A percentile compares a stretch with the other conserved stretches of the same genome.
Evolutionary conservation across 2,888 invertebrate species (phyloP).

Genomic region (Erannis defoliaria): DNA sequence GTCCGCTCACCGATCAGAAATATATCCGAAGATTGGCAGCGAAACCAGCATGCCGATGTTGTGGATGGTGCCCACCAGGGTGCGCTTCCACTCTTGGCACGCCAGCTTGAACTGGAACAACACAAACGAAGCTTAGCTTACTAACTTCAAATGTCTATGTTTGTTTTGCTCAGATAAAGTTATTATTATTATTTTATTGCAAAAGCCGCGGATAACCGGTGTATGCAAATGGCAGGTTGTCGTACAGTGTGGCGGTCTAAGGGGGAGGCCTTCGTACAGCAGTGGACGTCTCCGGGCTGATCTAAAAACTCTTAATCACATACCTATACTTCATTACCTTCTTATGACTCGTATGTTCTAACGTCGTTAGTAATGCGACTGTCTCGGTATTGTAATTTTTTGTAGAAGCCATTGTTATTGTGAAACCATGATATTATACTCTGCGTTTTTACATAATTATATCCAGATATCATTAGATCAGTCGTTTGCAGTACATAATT

Average conservation of each 20-base stretch:
- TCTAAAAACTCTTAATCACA: too few species aligned
- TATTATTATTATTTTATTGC: too few species aligned
- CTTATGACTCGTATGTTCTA: background rate
- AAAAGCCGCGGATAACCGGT: too few species aligned
- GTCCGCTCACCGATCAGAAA: conserved; percentile 88
- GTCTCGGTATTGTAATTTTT: conserved; percentile 1
- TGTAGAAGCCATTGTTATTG: background rate
- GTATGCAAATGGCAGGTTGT: too few species aligned
- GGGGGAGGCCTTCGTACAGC: too few species aligned
- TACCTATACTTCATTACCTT: background rate
- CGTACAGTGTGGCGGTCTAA: too few species aligned
- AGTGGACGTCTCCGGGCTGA: too few species aligned
- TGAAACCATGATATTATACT: background rate
- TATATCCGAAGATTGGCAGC: conserved; percentile 89
- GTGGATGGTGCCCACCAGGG: conserved; percentile 91
- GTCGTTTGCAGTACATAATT: too few species aligned
- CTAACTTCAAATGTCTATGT: too few species aligned
- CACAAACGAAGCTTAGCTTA: background rate
- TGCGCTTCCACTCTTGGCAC: conserved; percentile 90
- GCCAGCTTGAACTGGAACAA: conserved; percentile 77
- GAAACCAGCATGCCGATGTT: conserved; percentile 91
- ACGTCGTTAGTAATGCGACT: too few species aligned
- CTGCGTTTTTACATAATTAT: background rate
- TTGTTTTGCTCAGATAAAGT: too few species aligned
- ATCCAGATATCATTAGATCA: too few species aligned